Conservation (phyloP, 2,888 invertebrate genomes). For the Cephus nigrinus region DNA sequence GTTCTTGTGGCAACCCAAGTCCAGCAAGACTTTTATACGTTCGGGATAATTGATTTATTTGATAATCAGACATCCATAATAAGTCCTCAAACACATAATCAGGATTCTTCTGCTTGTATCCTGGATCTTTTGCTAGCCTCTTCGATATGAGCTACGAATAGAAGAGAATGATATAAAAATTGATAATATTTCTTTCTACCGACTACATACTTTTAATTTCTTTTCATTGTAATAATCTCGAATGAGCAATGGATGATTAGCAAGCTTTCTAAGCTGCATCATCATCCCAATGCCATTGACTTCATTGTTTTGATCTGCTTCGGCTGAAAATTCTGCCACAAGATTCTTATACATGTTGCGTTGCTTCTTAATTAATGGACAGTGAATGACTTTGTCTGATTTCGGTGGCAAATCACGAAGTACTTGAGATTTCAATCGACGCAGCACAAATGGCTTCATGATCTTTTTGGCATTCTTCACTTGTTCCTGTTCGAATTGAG, state of each 20-base stretch:
- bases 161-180: slow-evolving; percentile 1
- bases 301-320: slow-evolving; percentile 48
- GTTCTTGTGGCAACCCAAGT: slow-evolving; percentile 74
- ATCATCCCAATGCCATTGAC: slow-evolving; percentile 72
- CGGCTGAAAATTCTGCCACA: slow-evolving; percentile 66
- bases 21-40: slow-evolving; percentile 75
- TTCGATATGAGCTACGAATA: slow-evolving; percentile 73
- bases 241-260: slow-evolving; percentile 92
- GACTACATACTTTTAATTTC: slow-evolving; percentile 62
- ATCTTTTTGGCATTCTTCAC: slow-evolving; percentile 94
- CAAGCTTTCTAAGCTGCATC: slow-evolving; percentile 93
- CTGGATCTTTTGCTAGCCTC: slow-evolving; percentile 74
- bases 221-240: slow-evolving; percentile 79
- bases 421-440: slow-evolving; percentile 89
- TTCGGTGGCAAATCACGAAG: slow-evolving; percentile 88
- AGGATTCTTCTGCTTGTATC: slow-evolving; percentile 81
- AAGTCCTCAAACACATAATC: slow-evolving; percentile 89
- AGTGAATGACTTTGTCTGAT: slow-evolving; percentile 75
- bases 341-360: slow-evolving; percentile 80
- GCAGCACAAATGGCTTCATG: slow-evolving; percentile 94
- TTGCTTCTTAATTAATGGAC: slow-evolving; percentile 80
- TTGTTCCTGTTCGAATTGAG: slow-evolving; percentile 89
- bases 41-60: slow-evolving; percentile 83
- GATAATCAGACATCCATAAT: slow-evolving; percentile 89
- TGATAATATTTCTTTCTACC: slow-evolving; percentile 27